Base-by-base conservation (phyloP, 2,888 invertebrate species). In the Hedya salicella region DNA sequence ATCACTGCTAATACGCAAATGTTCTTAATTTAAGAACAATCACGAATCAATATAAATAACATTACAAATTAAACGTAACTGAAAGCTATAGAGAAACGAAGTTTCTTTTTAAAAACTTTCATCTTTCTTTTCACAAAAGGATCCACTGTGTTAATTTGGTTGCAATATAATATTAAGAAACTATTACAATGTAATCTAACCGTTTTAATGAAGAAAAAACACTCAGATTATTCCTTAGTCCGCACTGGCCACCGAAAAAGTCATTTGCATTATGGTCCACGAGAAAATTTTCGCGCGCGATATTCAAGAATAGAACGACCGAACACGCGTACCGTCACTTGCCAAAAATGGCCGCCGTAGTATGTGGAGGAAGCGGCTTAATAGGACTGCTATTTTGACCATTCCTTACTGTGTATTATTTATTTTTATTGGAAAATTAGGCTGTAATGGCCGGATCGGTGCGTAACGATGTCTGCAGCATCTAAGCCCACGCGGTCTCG, bases 371-470 rank as follows among this genome's bases (percentile, higher is more conserved):
- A 85, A 83, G 79, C 76, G 72, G 76, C 73, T 81, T 81, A 83
- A 80, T 82, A 82, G 79, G 70, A 77, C 69, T 72, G 80, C 79
- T 88, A 87, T 89, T 90, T 88, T 88, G 86, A 86, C 86, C 82
- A 82, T 78, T 82, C 78, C 80, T 80, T 78, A 74, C 75, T 75
- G 72, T 79, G 79, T 82, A 87, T 85, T 88, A 86, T 88, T 86
- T 90, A 88, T 86, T 89, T 90, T 83, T 91, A 90, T 91, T 91
- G 88, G 81, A 89, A 88, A 88, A 91, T 91, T 87, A 88, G 86
- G 74, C 83, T 83, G 78, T 87, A 88, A 88, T 86, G 79, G 82
- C 78, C 81, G 82, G 85, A 85, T 82, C 84, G 82, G 81, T 79
- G 80, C 79, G 82, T 83, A 80, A 77, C 78, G 76, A 76, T 75